Evolutionary conservation across 2,888 invertebrate species (phyloP).

Genomic region (Diadegma fenestrale): DNA sequence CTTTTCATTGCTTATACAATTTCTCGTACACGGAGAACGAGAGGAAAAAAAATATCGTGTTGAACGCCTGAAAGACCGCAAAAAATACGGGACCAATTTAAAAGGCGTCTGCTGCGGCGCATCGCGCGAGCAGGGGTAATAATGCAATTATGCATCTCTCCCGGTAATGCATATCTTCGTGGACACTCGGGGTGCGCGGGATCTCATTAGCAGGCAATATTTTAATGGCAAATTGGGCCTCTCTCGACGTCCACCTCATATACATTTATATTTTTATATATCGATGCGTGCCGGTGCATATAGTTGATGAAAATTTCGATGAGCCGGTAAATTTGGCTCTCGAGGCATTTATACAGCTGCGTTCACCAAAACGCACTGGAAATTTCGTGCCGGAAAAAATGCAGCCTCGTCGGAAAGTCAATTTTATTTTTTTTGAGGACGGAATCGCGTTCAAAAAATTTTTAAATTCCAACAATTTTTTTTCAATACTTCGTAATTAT

Average conservation of each 20-base stretch:
- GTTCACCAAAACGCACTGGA: not conserved
- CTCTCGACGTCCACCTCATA: constrained; percentile 36
- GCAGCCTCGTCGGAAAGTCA: not conserved
- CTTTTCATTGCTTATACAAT: constrained; percentile 26
- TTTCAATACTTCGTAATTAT: constrained; percentile 4
- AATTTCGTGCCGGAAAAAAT: not conserved
- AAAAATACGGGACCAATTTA: constrained; percentile 42
- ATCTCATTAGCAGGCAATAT: constrained; percentile 83
- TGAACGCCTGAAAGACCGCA: constrained; percentile 31
- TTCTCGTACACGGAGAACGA: constrained; percentile 6
- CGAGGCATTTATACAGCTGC: constrained; percentile 3
- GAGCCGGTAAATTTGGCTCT: constrained; percentile 18
- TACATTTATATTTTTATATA: not conserved
- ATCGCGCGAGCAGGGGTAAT: constrained; percentile 72
- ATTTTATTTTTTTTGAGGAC: not conserved
- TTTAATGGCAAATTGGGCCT: constrained; percentile 81
- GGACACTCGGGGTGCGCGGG: constrained; percentile 71
- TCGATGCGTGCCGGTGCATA: not conserved
- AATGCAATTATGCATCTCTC: constrained; percentile 80
- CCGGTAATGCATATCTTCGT: constrained; percentile 53
- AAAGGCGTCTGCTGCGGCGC: constrained; percentile 34
- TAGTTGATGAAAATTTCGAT: not conserved
- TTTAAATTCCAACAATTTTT: too few relatives aligned
- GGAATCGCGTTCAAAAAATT: too few relatives aligned
- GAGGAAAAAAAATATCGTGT: constrained; percentile 51